A percentile compares a stretch with the other conserved stretches of the same genome.
Conservation (phyloP, 2,797 vertebrate genomes). For the Phataginus tricuspis region DNA sequence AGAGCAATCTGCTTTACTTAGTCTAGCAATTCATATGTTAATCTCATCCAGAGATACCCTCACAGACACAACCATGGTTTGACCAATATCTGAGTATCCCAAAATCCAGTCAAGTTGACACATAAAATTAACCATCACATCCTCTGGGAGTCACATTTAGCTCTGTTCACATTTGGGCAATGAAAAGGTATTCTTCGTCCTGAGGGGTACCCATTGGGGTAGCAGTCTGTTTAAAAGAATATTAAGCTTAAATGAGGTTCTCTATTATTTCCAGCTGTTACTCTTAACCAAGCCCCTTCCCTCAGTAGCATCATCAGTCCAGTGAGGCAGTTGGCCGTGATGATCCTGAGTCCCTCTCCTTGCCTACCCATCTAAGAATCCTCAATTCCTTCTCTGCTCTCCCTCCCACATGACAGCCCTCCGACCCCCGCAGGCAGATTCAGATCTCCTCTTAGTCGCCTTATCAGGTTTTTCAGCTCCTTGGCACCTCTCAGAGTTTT, state of each 20-base stretch:
- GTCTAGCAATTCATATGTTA: neutral
- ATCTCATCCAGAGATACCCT: neutral
- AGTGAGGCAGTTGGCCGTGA: neutral
- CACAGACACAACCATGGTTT: neutral
- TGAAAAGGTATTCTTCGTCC: neutral
- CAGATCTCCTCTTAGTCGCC: neutral
- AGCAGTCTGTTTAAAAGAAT: neutral
- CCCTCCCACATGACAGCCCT: neutral
- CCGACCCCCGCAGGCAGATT: neutral
- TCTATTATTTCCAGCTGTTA: neutral
- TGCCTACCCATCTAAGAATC: neutral
- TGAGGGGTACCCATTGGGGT: neutral
- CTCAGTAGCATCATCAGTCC: neutral
- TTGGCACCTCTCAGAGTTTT: neutral
- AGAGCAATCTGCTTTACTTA: neutral
- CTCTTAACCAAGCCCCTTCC: neutral
- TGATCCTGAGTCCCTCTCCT: neutral
- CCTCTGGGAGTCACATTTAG: neutral
- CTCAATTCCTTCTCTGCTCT: neutral
- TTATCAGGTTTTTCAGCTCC: conserved; percentile 13
- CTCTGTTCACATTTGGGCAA: neutral
- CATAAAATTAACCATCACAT: neutral
- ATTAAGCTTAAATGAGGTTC: neutral
- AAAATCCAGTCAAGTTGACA: neutral
- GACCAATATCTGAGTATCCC: neutral